Conservation (phyloP, 2,797 vertebrate species). For the Aphelocoma californica region DNA sequence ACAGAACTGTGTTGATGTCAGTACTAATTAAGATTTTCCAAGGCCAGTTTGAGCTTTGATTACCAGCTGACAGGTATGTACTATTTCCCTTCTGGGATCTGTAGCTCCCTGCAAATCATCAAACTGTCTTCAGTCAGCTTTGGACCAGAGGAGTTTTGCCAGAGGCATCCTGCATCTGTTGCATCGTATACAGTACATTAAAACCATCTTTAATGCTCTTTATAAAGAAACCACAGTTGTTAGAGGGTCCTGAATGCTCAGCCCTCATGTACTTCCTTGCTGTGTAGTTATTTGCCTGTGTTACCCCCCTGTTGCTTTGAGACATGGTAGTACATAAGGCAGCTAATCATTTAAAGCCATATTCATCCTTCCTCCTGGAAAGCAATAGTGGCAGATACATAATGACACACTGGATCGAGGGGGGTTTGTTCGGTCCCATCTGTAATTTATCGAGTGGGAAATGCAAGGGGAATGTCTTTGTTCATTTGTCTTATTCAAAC, state of each 20-base stretch:
- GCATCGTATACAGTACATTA: slow-evolving; percentile 70
- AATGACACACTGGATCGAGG: background rate
- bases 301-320: slow-evolving; percentile 21
- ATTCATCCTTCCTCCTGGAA: slow-evolving; percentile 34
- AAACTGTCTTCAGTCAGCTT: slow-evolving; percentile 72
- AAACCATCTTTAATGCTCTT: slow-evolving; percentile 73
- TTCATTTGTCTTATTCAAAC: slow-evolving; percentile 55
- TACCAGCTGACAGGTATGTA: slow-evolving; percentile 74
- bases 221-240: slow-evolving; percentile 49
- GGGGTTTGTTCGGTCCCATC: background rate
- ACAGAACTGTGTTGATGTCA: slow-evolving; percentile 64
- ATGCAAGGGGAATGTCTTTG: slow-evolving; percentile 40
- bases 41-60: slow-evolving; percentile 39
- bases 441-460: slow-evolving; percentile 55
- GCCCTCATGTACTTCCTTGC: slow-evolving; percentile 22
- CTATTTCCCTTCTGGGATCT: slow-evolving; percentile 56
- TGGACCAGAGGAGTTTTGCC: slow-evolving; percentile 60
- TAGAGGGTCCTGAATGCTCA: background rate
- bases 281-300: slow-evolving; percentile 22
- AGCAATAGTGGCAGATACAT: slow-evolving; percentile 28
- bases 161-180: slow-evolving; percentile 70
- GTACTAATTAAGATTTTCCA: slow-evolving; percentile 61
- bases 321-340: slow-evolving; percentile 52
- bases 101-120: slow-evolving; percentile 72
- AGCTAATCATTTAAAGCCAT: slow-evolving; percentile 58